Conservation (phyloP, 2,113 vertebrate genomes). For the Tragelaphus buxtoni region DNA sequence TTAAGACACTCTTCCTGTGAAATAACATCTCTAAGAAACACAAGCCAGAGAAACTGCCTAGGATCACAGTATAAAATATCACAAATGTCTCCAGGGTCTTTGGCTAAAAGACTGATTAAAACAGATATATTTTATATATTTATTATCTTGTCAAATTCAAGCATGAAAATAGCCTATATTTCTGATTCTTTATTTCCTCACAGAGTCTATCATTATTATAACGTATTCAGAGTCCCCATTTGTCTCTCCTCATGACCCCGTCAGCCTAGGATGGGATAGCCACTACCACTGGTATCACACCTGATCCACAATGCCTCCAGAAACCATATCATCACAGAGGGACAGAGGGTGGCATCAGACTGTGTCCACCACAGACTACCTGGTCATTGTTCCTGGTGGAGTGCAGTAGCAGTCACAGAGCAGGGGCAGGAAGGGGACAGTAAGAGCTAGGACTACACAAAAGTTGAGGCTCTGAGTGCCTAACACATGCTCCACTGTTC, state of each 20-base stretch:
- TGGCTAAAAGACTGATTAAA: background rate
- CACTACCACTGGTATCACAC: accelerated
- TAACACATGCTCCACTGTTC: accelerated
- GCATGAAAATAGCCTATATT: background rate
- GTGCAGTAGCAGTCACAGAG: accelerated
- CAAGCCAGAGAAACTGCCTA: background rate
- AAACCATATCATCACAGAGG: accelerated
- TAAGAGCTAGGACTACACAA: accelerated
- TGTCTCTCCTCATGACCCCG: accelerated
- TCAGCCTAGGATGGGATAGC: too few species aligned
- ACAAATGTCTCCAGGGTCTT: background rate
- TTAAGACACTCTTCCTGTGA: background rate
- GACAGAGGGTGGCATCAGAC: accelerated
- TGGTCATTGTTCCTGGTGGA: background rate
- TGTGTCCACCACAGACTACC: too few species aligned
- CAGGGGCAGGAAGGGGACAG: accelerated
- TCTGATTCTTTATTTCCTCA: background rate
- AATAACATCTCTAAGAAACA: background rate
- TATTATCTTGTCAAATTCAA: background rate
- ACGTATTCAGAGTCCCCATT: background rate
- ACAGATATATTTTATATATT: background rate
- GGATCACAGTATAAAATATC: background rate
- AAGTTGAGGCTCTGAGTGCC: background rate
- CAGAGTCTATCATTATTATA: background rate
- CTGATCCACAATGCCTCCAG: background rate